phyloP scores from a whole-genome alignment of 2,797 vertebrate genomes.

The Sphenopsis melanotis region DNA sequence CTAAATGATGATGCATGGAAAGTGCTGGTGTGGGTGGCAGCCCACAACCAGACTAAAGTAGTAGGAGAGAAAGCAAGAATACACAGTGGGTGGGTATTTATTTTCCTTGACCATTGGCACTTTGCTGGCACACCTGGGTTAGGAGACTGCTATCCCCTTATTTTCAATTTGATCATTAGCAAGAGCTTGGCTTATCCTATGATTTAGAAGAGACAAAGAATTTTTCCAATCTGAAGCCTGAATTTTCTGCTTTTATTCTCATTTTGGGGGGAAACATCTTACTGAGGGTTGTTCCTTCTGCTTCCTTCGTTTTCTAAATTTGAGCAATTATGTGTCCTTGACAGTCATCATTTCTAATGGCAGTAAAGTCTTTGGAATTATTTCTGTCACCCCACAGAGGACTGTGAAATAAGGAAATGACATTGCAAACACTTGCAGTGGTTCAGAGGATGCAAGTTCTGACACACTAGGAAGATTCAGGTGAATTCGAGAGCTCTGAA shows the following conservation, averaged over 20 bases:
- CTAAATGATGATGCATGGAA: not conserved
- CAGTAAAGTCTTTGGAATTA: not conserved
- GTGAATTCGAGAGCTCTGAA: not conserved
- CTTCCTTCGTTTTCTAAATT: not conserved
- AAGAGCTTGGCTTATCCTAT: not conserved
- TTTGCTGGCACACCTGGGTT: not conserved
- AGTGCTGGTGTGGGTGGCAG: not conserved
- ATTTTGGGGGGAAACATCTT: not conserved
- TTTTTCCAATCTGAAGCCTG: not conserved
- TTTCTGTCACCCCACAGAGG: not conserved
- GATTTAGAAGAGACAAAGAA: not conserved
- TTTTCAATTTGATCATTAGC: not conserved
- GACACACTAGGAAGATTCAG: not conserved
- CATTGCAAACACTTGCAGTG: not conserved
- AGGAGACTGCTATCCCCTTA: not conserved
- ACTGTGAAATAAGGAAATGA: not conserved
- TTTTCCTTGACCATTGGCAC: not conserved
- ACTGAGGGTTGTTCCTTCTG: not conserved
- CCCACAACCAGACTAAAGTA: not conserved
- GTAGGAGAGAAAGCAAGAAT: not conserved
- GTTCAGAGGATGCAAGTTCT: not conserved
- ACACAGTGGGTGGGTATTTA: not conserved
- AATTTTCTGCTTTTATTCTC: not conserved
- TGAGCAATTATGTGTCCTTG: not conserved
- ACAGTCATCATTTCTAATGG: not conserved